These are phyloP conservation scores for Trichopoda pennipes DNA, from an alignment of 2,888 invertebrate genomes.

Conservation along the genomic window DNA sequence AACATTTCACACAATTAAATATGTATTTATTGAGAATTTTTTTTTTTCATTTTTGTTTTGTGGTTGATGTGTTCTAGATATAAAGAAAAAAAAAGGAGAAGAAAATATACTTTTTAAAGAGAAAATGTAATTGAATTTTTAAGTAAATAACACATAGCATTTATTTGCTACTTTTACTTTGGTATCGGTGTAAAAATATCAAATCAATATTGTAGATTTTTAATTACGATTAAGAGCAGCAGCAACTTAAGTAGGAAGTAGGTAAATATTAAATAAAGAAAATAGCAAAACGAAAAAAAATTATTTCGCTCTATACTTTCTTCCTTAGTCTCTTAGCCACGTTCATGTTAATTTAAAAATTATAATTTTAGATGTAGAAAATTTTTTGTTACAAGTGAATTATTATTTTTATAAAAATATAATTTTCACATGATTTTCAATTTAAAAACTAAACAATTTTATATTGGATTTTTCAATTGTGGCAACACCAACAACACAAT, in stretches of 20 bases:
- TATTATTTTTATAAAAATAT: too few relatives aligned
- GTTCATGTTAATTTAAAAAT: too few relatives aligned
- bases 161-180: background rate
- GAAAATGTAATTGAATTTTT: conserved; percentile 60
- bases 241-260: background rate
- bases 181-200: conserved; percentile 11
- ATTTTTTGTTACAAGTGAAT: too few relatives aligned
- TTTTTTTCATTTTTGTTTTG: conserved; percentile 19
- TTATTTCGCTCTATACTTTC: too few relatives aligned
- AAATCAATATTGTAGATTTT: conserved; percentile 54
- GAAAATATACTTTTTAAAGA: background rate
- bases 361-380: too few relatives aligned
- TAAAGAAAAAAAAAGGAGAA: too few relatives aligned
- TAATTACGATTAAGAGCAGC: conserved; percentile 54
- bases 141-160: conserved; percentile 24
- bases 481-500: too few relatives aligned
- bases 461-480: too few relatives aligned
- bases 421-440: too few relatives aligned
- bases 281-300: too few relatives aligned
- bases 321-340: too few relatives aligned
- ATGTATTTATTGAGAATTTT: conserved; percentile 25
- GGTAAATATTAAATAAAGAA: background rate
- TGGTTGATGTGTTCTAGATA: background rate
- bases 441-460: too few relatives aligned
- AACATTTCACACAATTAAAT: conserved; percentile 49